Conservation (phyloP, 2,797 vertebrate genomes). For the Mormyrus hasselquistii region DNA sequence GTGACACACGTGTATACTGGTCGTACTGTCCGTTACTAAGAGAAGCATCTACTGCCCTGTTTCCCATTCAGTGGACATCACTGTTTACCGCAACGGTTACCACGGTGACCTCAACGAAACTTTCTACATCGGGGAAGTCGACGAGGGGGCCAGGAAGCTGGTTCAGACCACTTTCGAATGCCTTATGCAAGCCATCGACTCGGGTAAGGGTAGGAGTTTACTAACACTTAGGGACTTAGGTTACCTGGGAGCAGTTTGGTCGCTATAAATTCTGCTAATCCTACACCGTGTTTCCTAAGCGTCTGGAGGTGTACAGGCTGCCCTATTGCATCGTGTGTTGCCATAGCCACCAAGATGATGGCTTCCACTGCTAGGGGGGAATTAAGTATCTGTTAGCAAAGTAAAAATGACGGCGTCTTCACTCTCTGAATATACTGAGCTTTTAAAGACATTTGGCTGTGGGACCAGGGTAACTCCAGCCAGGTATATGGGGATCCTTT, state of each 20-base stretch:
- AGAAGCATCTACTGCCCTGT: background rate
- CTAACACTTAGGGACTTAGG: background rate
- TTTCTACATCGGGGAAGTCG: slow-evolving; percentile 89
- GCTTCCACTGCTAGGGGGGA: background rate
- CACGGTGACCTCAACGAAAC: slow-evolving; percentile 98
- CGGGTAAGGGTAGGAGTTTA: slow-evolving; percentile 61
- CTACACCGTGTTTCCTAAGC: background rate
- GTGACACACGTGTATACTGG: background rate
- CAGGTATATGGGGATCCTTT: background rate
- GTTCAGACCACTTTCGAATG: slow-evolving; percentile 95
- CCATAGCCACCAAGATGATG: background rate
- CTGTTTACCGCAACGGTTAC: slow-evolving; percentile 93
- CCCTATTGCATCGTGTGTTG: background rate
- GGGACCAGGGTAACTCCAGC: background rate
- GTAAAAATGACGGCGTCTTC: background rate
- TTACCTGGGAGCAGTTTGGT: background rate
- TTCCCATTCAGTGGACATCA: slow-evolving; percentile 85
- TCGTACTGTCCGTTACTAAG: background rate
- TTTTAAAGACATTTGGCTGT: background rate
- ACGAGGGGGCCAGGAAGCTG: slow-evolving; percentile 83
- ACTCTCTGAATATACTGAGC: background rate
- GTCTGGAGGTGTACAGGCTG: background rate
- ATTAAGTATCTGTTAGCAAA: background rate
- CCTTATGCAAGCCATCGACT: slow-evolving; percentile 97
- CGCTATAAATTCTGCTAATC: background rate